Base-by-base conservation (phyloP, 2,888 invertebrate genomes). In the Protonemura montana region DNA sequence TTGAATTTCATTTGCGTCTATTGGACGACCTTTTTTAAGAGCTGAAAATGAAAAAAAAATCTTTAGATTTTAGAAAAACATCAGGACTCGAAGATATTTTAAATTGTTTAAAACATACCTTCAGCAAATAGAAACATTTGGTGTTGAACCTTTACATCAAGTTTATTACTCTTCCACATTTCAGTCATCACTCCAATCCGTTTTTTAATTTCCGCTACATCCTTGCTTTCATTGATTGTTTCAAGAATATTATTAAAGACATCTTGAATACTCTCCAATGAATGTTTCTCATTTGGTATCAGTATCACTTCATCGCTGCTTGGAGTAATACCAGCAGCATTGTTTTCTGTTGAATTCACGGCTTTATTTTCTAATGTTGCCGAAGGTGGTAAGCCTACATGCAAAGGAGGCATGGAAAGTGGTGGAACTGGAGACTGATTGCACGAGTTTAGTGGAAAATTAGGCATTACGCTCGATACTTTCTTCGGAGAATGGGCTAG, bases 1-100 rank as follows among this genome's bases (percentile, higher is more conserved):
- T 88, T 94, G 94, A 84, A 94, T 92, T 86, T 93, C 92, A 90
- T 94, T 93, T 30, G 94, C 94, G 90, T 90, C 91, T 21, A 90
- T 91, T 0, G 92, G 91, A 82, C 92, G 90, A 80, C 93, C 91
- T 85, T 92, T 91, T 89, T 90, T 90, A 42, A 94, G 90, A 85
- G 94, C 94, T 94, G 90, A 76, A 92, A 87, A 87, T 80, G 84
- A 85, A 82, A 13, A 85, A 42, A 28, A 41, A 41, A 59, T 76
- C 26, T 25, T 21, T 85, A 42, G 16, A 83, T 30, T 6, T 10
- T 26, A 28, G 0, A 78, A n/a, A n/a, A n/a, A n/a, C n/a, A n/a
- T n/a, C n/a, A n/a, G n/a, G n/a, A n/a, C n/a, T n/a, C n/a, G n/a
- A n/a, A n/a, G n/a, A n/a, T n/a, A n/a, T n/a, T n/a, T n/a, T n/a